A percentile compares a stretch with the other conserved stretches of the same genome.
These are phyloP conservation scores for Seriola quinqueradiata DNA, from an alignment of 2,113 vertebrate genomes.

Conservation along the genomic window DNA sequence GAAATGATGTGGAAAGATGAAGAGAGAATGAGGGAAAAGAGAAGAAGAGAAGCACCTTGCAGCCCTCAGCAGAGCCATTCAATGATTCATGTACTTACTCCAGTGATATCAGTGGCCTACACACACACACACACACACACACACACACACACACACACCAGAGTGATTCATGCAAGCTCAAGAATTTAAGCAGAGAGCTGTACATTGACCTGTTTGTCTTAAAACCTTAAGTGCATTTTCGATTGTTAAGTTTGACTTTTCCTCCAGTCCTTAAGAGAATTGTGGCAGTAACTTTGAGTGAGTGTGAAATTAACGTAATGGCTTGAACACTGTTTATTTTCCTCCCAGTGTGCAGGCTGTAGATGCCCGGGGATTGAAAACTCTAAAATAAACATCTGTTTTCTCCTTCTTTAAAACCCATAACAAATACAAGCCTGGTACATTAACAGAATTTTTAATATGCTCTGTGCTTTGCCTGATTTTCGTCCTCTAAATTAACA, in stretches of 20 bases:
- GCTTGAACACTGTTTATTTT: conserved; percentile 44
- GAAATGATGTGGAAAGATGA: conserved; percentile 16
- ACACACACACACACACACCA: conserved; percentile 5
- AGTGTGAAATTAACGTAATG: conserved; percentile 24
- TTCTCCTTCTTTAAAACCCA: conserved; percentile 33
- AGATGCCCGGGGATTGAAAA: conserved; percentile 42
- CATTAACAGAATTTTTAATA: conserved; percentile 44
- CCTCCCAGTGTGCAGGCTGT: conserved; percentile 33
- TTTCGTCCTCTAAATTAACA: conserved; percentile 32
- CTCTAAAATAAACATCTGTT: conserved; percentile 69
- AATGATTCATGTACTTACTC: conserved; percentile 54
- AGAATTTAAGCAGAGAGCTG: background rate
- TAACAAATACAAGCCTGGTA: conserved; percentile 36
- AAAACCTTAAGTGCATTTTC: conserved; percentile 14
- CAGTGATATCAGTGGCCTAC: conserved; percentile 41
- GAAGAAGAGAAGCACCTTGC: background rate
- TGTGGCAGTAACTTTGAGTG: background rate
- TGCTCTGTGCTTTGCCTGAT: background rate
- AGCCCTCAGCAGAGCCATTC: conserved; percentile 27
- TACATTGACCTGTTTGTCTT: conserved; percentile 6
- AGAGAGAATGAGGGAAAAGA: background rate
- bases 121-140: conserved; percentile 1
- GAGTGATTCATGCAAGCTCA: background rate
- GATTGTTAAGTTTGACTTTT: conserved; percentile 13
- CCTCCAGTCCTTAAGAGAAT: conserved; percentile 16